These are phyloP conservation scores for Myotis vivesi DNA, from an alignment of 2,797 vertebrate genomes.

Conservation along the genomic window DNA sequence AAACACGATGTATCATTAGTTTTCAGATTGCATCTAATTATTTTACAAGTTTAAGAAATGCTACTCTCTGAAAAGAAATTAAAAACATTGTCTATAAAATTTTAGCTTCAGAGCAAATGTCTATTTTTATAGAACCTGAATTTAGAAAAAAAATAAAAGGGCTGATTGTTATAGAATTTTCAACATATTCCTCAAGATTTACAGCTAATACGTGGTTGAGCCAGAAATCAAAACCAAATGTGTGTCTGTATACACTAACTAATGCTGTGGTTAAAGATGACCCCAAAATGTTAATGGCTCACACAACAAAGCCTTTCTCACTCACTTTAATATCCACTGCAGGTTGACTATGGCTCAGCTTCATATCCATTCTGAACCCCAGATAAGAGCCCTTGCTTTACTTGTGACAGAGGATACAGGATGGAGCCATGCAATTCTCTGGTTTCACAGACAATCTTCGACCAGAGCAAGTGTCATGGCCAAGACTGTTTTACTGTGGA, in stretches of 20 bases:
- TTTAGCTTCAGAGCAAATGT: not conserved
- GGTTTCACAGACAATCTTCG: not conserved
- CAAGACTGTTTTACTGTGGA: too few relatives aligned
- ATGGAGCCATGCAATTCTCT: not conserved
- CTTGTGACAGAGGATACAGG: not conserved
- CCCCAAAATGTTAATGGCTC: not conserved
- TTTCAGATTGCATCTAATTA: constrained; percentile 43
- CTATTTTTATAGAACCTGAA: not conserved
- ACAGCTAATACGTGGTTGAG: not conserved
- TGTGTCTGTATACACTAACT: not conserved
- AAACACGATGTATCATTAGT: constrained; percentile 3
- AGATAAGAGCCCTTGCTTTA: not conserved
- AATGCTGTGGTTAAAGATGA: not conserved
- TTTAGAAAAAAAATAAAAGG: not conserved
- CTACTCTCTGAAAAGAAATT: constrained; percentile 14
- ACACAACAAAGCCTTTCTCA: not conserved
- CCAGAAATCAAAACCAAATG: not conserved
- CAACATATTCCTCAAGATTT: not conserved
- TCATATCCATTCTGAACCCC: not conserved
- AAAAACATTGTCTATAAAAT: constrained; percentile 14
- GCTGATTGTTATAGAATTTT: not conserved
- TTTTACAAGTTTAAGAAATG: constrained; percentile 38
- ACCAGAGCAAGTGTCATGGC: too few relatives aligned
- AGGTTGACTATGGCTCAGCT: not conserved
- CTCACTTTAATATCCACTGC: not conserved